phyloP scores from a whole-genome alignment of 2,888 invertebrate genomes.

The Ligdia adustata region DNA sequence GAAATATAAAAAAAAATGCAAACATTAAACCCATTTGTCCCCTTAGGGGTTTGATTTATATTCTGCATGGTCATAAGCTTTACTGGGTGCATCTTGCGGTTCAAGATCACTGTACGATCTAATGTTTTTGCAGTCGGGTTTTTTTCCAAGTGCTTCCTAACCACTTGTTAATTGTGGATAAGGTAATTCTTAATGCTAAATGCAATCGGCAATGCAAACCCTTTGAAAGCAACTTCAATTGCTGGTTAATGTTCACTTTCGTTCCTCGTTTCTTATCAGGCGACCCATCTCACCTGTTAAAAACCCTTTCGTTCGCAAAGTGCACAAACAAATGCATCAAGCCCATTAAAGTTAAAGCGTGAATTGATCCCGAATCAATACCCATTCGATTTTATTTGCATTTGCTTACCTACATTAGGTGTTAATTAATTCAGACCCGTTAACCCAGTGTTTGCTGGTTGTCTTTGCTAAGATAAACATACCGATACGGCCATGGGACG shows the following conservation, averaged over 20 bases:
- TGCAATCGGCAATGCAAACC: too few species aligned
- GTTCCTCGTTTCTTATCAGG: conserved; percentile 6
- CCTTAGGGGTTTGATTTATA: too few species aligned
- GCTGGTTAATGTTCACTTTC: conserved; percentile 6
- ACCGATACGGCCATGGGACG: conserved; percentile 10
- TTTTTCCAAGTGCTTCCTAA: too few species aligned
- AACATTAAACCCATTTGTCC: too few species aligned
- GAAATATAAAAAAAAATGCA: too few species aligned
- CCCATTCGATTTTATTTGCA: conserved; percentile 36
- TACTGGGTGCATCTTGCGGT: too few species aligned
- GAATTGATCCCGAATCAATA: conserved; percentile 36
- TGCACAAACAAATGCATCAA: conserved; percentile 19
- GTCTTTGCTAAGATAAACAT: conserved; percentile 20
- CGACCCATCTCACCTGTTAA: conserved; percentile 17
- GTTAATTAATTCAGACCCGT: conserved; percentile 41
- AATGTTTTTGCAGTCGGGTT: too few species aligned
- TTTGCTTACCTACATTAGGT: conserved; percentile 38
- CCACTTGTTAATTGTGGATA: too few species aligned
- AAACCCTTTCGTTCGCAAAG: conserved; percentile 18
- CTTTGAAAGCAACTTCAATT: conserved; percentile 1
- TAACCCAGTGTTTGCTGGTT: conserved; percentile 36
- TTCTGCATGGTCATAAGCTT: too few species aligned
- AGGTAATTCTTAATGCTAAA: too few species aligned
- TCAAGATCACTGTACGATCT: too few species aligned
- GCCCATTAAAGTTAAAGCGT: conserved; percentile 31